These are phyloP conservation scores for Heliconius sara DNA, from an alignment of 2,888 invertebrate species.

Conservation along the genomic window DNA sequence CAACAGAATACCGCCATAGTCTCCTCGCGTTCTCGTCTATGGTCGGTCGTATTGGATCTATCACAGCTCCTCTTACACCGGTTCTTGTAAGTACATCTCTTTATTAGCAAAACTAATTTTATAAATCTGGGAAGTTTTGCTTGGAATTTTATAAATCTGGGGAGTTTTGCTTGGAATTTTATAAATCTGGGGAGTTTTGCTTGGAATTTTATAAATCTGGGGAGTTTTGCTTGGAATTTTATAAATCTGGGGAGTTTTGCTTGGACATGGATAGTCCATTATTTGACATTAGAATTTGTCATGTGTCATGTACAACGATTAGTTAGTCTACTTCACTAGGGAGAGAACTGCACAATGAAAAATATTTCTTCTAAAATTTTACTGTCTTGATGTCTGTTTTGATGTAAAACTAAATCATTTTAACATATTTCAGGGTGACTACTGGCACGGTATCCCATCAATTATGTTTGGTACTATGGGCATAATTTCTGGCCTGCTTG, in stretches of 20 bases:
- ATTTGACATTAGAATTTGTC: too few relatives aligned
- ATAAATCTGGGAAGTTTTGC: neutral
- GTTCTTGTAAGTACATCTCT: conserved; percentile 70
- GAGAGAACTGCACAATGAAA: neutral
- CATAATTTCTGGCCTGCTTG: conserved; percentile 78
- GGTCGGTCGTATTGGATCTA: conserved; percentile 86
- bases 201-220: neutral
- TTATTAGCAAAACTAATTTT: neutral
- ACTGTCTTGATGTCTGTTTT: neutral
- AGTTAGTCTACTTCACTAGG: neutral
- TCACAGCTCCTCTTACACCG: conserved; percentile 85
- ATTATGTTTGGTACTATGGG: conserved; percentile 83
- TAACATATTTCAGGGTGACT: conserved; percentile 57
- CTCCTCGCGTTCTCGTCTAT: conserved; percentile 85
- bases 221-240: neutral
- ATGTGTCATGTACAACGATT: neutral
- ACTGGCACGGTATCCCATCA: conserved; percentile 76
- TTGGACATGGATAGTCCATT: too few relatives aligned
- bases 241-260: too few relatives aligned
- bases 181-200: too few relatives aligned
- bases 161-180: neutral
- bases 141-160: neutral
- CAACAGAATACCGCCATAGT: conserved; percentile 85
- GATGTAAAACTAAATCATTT: neutral
- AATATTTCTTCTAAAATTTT: neutral